Conservation (phyloP, 1,140 invertebrate species). For the Bombus vancouverensis region DNA sequence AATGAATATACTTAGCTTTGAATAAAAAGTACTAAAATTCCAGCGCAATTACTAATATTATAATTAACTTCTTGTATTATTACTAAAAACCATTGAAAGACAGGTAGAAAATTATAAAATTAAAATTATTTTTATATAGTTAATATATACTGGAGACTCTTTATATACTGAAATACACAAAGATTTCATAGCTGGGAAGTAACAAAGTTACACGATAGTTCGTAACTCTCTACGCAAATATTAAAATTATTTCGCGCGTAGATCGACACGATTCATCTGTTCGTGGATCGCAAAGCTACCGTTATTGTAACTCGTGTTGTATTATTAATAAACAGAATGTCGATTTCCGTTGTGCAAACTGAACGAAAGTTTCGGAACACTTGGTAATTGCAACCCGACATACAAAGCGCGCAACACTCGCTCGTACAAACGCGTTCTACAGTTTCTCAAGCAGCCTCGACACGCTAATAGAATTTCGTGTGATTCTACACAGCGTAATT, state of each 20-base stretch:
- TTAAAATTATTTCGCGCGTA: neutral
- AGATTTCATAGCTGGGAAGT: neutral
- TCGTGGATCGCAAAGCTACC: neutral
- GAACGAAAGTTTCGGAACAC: conserved; percentile 22
- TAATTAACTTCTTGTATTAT: too few species aligned
- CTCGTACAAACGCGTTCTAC: neutral
- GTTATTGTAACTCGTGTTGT: conserved; percentile 10
- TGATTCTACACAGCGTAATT: neutral
- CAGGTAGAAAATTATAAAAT: too few species aligned
- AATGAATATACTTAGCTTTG: too few species aligned
- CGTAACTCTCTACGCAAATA: too few species aligned
- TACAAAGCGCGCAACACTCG: neutral
- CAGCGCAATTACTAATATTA: too few species aligned
- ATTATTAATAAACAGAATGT: conserved; percentile 39
- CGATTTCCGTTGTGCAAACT: conserved; percentile 8
- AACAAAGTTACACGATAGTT: neutral
- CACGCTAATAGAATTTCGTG: conserved; percentile 26
- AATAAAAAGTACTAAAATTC: too few species aligned
- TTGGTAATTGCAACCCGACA: conserved; percentile 20
- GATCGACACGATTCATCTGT: neutral
- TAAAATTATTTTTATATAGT: too few species aligned
- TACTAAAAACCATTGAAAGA: too few species aligned
- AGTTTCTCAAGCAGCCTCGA: conserved; percentile 7
- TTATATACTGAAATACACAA: neutral
- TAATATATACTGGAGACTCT: too few species aligned